Evolutionary conservation across 2,888 invertebrate genomes (phyloP).

Genomic region (Lithophane socia): DNA sequence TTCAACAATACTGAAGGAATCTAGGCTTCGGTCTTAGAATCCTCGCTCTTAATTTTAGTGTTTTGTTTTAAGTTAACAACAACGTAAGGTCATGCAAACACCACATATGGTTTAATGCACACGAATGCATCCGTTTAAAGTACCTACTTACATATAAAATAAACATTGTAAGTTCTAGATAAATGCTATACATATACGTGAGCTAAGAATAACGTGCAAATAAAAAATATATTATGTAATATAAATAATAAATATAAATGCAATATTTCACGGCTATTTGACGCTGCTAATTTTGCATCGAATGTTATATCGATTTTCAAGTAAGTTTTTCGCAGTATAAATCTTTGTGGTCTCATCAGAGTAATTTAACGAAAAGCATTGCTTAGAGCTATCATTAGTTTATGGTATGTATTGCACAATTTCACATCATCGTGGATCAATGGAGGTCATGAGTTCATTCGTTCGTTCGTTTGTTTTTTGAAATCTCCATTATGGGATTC

Average conservation of each 20-base stretch:
- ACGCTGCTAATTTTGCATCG: background rate
- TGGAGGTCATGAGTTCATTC: background rate
- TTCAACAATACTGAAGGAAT: conserved; percentile 1
- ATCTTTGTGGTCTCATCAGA: background rate
- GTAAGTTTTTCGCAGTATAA: background rate
- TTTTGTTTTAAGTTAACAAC: conserved; percentile 18
- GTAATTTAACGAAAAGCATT: background rate
- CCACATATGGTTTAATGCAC: conserved; percentile 12
- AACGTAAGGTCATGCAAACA: conserved; percentile 28
- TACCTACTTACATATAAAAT: conserved; percentile 13
- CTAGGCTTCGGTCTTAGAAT: conserved; percentile 1
- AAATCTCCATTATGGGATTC: background rate
- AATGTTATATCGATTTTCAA: conserved; percentile 2
- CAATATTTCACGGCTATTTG: conserved; percentile 17
- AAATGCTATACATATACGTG: conserved; percentile 11
- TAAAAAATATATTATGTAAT: too few species aligned
- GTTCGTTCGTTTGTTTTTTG: background rate
- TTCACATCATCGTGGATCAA: background rate
- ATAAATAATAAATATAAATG: too few species aligned
- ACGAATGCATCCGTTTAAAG: conserved; percentile 34
- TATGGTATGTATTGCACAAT: background rate
- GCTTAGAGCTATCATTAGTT: background rate
- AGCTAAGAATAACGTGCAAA: conserved; percentile 11
- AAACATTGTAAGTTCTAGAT: conserved; percentile 1
- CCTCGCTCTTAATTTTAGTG: conserved; percentile 34